A percentile compares a stretch with the other conserved stretches of the same genome.
Conservation (phyloP, 2,797 vertebrate species). For the Masticophis lateralis region DNA sequence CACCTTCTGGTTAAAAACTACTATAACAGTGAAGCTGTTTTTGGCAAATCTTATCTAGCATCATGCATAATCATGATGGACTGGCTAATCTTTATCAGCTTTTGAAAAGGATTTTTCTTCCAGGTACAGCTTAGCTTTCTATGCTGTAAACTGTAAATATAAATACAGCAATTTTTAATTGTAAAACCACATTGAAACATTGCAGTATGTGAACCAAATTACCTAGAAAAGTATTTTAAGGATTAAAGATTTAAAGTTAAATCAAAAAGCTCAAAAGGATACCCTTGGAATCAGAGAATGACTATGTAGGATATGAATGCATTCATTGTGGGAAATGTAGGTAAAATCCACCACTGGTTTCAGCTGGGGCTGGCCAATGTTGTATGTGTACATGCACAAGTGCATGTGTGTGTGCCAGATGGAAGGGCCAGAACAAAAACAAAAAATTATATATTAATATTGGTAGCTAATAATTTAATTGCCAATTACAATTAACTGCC, state of each 20-base stretch:
- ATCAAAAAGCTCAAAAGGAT: neutral
- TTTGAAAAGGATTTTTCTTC: constrained; percentile 25
- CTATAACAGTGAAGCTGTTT: neutral
- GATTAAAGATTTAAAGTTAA: neutral
- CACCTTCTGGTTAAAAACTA: neutral
- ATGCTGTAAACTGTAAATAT: neutral
- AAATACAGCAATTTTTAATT: neutral
- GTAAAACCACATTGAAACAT: neutral
- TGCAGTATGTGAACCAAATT: neutral
- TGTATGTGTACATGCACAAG: neutral
- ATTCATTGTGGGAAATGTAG: neutral
- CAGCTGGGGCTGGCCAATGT: neutral
- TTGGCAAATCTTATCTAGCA: neutral
- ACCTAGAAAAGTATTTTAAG: neutral
- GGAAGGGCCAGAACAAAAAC: neutral
- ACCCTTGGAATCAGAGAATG: neutral
- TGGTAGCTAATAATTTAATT: neutral
- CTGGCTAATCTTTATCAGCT: neutral
- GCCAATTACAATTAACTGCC: neutral
- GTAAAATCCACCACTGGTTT: neutral
- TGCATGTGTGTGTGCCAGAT: neutral
- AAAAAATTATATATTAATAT: neutral
- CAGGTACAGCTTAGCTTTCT: neutral
- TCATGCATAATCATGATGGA: neutral
- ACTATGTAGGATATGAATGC: neutral